Base-by-base conservation (phyloP, 2,888 invertebrate genomes). In the Pediacus dermestoides region DNA sequence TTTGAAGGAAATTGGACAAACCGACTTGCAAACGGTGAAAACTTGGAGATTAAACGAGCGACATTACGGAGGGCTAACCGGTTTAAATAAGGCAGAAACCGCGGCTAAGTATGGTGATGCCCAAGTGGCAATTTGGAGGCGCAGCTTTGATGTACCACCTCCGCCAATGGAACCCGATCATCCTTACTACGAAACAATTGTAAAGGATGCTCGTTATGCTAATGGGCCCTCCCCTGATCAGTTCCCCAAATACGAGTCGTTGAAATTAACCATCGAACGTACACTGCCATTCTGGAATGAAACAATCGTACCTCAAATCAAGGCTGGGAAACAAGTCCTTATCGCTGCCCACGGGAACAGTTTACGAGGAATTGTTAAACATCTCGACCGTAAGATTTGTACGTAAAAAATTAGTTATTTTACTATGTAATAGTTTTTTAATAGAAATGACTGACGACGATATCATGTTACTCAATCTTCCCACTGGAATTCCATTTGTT, bases 311-410 rank as follows among this genome's bases (percentile, higher is more conserved):
- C 82, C 93, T 52, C 77, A 90, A 73, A 77, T 92, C 52, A 89
- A 88, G 62, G 85, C 80, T 59, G 89, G 88, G 34, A 86, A 88
- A 61, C 78, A 72, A 14, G 82, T 91, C 40, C 77, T 92, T 34
- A 86, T 91, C 59, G 90, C 89, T 30, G 88, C 90, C 21, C 91
- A 92, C 63, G 91, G 91, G 22, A 91, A 91, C 68, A 89, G 89
- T 61, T 77, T 90, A 30, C 74, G 91, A 56, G 90, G 90, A 44
- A 86, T 92, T 55, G 88, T 91, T 2, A 91, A 90, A 69, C 86
- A 90, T 73, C 80, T 62, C 12, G 58, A 61, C 39, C 33, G 59
- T 58, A 52, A 49, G 54, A 52, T 32, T 30, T 36, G 9, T 37
- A n/a, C n/a, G n/a, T n/a, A n/a, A n/a, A n/a, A n/a, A n/a, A n/a